Base-by-base conservation (phyloP, 2,113 vertebrate species). In the Engystomops pustulosus region DNA sequence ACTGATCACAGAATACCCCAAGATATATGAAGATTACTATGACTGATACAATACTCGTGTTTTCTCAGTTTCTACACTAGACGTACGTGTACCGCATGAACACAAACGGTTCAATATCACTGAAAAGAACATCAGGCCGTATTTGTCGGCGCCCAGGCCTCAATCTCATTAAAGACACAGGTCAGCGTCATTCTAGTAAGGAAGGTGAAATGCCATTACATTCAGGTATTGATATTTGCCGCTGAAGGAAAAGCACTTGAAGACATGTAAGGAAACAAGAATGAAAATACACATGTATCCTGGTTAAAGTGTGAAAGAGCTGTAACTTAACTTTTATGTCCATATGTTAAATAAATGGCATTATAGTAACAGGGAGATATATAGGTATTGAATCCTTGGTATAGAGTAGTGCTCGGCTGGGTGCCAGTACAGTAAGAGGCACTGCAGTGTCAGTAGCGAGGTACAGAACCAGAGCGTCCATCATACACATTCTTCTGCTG, bases 401-500 rank as follows among this genome's bases (percentile, higher is more conserved):
- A 20, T 75, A 69, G 15, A 78, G 25, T 77, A 79, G 62, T 11
- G 44, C 45, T 15, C 62, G 69, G 51, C 80, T 60, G 38, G 49
- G 47, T 34, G 53, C 34, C 45, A 38, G 55, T 60, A 17, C n/a
- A 74, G 69, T 25, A 67, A 36, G 20, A 38, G 34, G 17, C 23
- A 23, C 49, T 58, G 53, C 34, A 25, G 15, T n/a, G 70, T 38
- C 23, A 65, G 49, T 32, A 9, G 36, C 17, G 53, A 27, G 20
- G 11, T 23, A 23, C 17, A 41, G 7, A 84, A 4, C 30, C 7
- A 58, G 4, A 27, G 60, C 30, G 41, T 69, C 85, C 83, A 79
- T 98, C 93, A 99, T 92, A 99, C 98, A 86, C 97, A 99, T 92
- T 99, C 98, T 91, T 99, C 98, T 4, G 98, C 97, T 6, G 98